Base-by-base conservation (phyloP, 2,797 vertebrate genomes). In the Acanthurus tractus region DNA sequence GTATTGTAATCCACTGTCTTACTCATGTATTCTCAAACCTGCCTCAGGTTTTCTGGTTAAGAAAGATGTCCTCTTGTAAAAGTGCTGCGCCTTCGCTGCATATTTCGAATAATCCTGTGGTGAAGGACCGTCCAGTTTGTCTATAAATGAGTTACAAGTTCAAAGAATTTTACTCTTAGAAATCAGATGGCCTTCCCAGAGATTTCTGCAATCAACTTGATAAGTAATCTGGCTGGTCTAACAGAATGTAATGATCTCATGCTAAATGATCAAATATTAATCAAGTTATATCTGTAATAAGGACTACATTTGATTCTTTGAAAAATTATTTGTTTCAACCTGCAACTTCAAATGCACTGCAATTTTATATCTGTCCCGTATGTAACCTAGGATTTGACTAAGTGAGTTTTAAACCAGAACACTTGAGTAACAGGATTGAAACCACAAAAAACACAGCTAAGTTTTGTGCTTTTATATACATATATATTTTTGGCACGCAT, bases 401-500 rank as follows among this genome's bases (percentile, higher is more conserved):
- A 29, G 25, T 29, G 25, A 29, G 11, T 7, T 12, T 64, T 71
- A 12, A 63, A 53, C 46, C 64, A 52, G 25, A 55, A 53, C 4
- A 53, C n/a, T 44, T 23, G 5, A 44, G n/a, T 23, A 15, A 52
- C 25, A 46, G 8, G 1, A 6, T 29, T 42, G 1, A 64, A 61
- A 66, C 2, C 12, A 62, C 54, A 48, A 18, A 13, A 29, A 67
- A 50, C 3, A 18, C 9, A 13, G 25, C 25, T 29, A n/a, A 4
- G 0, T 65, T 59, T 70, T 73, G 22, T 59, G 23, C 6, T 55
- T 61, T 40, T 59, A 42, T 38, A 45, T 29, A 29, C 25, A 29
- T 29, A 29, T 29, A 3, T 52, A 42, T 72, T 44, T 57, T 62
- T 44, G 14, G 20, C 49, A 46, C 15, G 13, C n/a, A n/a, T 38